Conservation (phyloP, 2,113 vertebrate species). For the Sakesphorus luctuosus region DNA sequence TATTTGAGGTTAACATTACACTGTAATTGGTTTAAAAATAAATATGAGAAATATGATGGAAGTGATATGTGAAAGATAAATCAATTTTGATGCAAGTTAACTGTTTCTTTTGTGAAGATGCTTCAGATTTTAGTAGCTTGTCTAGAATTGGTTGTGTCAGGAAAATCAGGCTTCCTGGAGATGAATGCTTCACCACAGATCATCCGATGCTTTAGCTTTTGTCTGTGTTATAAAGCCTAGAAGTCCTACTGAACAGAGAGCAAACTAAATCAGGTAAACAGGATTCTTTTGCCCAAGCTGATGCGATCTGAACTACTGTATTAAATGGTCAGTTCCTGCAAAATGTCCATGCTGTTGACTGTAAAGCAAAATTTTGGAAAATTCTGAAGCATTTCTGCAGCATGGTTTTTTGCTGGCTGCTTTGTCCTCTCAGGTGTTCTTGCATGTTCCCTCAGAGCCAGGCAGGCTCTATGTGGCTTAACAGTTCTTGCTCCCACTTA, state of each 20-base stretch:
- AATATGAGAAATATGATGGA: neutral
- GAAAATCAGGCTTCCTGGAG: neutral
- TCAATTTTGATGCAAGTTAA: neutral
- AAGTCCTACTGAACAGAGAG: neutral
- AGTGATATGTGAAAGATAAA: neutral
- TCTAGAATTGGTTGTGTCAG: neutral
- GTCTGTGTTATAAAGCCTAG: neutral
- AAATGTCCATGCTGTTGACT: neutral
- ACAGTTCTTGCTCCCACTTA: neutral
- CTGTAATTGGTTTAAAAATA: neutral
- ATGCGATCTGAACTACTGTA: neutral
- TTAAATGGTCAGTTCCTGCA: neutral
- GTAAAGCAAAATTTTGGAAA: neutral
- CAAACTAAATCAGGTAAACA: neutral
- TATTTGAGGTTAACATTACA: neutral
- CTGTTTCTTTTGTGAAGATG: neutral
- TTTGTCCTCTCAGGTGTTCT: neutral
- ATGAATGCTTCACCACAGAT: neutral
- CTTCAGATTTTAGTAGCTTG: neutral
- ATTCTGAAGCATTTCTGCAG: neutral
- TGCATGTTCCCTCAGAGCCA: fast-evolving
- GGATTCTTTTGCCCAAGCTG: neutral
- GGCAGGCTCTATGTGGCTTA: neutral
- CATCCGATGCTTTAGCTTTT: neutral
- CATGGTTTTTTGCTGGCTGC: neutral